Evolutionary conservation across 2,888 invertebrate genomes (phyloP), one percentile per base, ranked within the genome.

Genomic region (Philonicus albiceps): DNA sequence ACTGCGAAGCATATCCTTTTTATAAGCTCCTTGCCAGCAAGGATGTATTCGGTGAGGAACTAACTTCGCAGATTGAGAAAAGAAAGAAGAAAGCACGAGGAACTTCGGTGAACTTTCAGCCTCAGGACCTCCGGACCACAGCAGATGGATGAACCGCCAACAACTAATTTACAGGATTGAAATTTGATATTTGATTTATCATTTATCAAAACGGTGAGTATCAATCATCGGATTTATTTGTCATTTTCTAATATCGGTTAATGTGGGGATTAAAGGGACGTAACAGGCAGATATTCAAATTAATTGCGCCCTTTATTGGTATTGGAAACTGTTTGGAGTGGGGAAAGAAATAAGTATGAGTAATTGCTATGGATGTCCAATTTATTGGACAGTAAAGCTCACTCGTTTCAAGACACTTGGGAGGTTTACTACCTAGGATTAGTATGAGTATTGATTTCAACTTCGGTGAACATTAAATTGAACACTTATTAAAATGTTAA

Each of bases 1-100:
- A 6, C 53, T 22, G 22, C 16, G 43, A 19, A 16, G 27, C 4
- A 49, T 16, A 40, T 86, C 55, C 78, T 49, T 87, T 87, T 87
- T 87, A 87, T 87, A 87, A 87, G 86, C 27, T 86, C 13, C 22
- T 43, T 37, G 30, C 37, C 55, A 64, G 34, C 19, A 64, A 30
- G 74, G 31, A 85, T 37, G 74, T 49, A 43, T 43, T 30, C 43
- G 43, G n/a, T 1, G 11, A 73, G 43, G n/a, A 34, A 64, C 43
- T 64, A 22, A 22, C 64, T 13, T 83, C 22, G 40, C 43, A 85
- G 49, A 19, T 43, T n/a, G n/a, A 55, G 19, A n/a, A 30, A 55
- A 19, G 22, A 16, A 55, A 30, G 6, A 4, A 2, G 27, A 16
- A 55, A 40, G 7, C 1, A 11, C 22, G 22, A 27, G 3, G 27